Evolutionary conservation across 2,113 vertebrate species (phyloP).

Genomic region (Proterorhinus semilunaris): DNA sequence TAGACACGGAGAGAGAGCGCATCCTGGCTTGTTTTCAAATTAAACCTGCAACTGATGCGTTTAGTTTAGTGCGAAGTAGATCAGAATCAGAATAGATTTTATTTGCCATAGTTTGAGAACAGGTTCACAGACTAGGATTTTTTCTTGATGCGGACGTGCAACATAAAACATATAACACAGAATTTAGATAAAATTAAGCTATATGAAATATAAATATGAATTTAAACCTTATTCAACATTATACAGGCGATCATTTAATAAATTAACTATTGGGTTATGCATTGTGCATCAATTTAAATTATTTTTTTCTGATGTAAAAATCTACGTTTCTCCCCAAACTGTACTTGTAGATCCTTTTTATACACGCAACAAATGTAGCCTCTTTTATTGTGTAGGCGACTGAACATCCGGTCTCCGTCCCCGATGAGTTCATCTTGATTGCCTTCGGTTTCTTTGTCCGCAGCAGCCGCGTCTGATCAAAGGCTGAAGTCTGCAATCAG

Average conservation of each 20-base stretch:
- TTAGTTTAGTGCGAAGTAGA: neutral
- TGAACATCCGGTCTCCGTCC: neutral
- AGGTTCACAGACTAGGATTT: too few relatives aligned
- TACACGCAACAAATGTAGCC: neutral
- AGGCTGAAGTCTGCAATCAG: conserved; percentile 43
- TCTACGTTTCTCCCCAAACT: too few relatives aligned
- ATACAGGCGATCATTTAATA: too few relatives aligned
- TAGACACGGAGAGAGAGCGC: neutral
- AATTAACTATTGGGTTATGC: too few relatives aligned
- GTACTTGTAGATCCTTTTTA: neutral
- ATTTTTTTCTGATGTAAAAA: too few relatives aligned
- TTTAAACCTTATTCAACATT: neutral
- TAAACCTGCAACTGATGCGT: conserved; percentile 10
- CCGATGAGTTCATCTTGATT: neutral
- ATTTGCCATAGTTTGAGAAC: too few relatives aligned
- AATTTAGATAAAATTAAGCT: too few relatives aligned
- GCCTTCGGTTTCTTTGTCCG: conserved; percentile 18
- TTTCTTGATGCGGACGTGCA: too few relatives aligned
- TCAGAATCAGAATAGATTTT: too few relatives aligned
- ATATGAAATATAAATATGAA: neutral
- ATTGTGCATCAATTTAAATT: too few relatives aligned
- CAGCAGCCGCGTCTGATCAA: conserved; percentile 36
- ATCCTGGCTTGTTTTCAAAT: conserved; percentile 43
- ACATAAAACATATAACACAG: too few relatives aligned
- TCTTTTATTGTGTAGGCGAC: conserved; percentile 43